These are phyloP conservation scores for Stomorhina lunata DNA, from an alignment of 2,888 invertebrate genomes.

Conservation along the genomic window DNA sequence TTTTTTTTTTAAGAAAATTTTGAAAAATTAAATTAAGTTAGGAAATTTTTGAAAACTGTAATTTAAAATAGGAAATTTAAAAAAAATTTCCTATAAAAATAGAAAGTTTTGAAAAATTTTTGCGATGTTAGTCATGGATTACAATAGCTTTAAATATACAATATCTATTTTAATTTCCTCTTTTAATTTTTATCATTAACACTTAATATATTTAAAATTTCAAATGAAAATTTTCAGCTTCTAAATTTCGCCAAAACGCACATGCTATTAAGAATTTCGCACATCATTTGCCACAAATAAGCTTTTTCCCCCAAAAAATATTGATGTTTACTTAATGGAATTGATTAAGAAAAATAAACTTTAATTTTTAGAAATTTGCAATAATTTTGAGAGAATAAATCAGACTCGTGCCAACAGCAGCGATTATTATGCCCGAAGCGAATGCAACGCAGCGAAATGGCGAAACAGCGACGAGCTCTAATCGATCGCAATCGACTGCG, in stretches of 20 bases:
- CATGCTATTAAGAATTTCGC: slow-evolving; percentile 31
- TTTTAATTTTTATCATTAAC: not conserved
- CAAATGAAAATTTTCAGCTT: not conserved
- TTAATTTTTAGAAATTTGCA: slow-evolving; percentile 24
- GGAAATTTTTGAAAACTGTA: too few relatives aligned
- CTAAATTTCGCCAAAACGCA: not conserved
- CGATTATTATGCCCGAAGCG: slow-evolving; percentile 59
- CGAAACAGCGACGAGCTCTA: slow-evolving; percentile 53
- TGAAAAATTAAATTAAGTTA: too few relatives aligned
- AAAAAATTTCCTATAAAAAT: too few relatives aligned
- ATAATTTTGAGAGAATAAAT: slow-evolving; percentile 10
- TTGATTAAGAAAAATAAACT: slow-evolving; percentile 12
- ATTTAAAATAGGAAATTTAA: too few relatives aligned
- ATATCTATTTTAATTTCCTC: not conserved
- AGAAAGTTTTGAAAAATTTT: too few relatives aligned
- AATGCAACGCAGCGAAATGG: slow-evolving; percentile 58
- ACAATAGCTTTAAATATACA: not conserved
- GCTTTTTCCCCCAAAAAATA: slow-evolving; percentile 41
- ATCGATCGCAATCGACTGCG: slow-evolving; percentile 23
- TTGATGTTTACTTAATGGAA: slow-evolving; percentile 45
- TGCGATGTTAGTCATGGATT: too few relatives aligned
- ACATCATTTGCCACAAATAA: slow-evolving; percentile 53
- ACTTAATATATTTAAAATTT: slow-evolving; percentile 3
- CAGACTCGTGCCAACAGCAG: too few relatives aligned
- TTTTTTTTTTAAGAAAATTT: too few relatives aligned